phyloP scores from a whole-genome alignment of 2,888 invertebrate species.

The Chromoteleia sp. region DNA sequence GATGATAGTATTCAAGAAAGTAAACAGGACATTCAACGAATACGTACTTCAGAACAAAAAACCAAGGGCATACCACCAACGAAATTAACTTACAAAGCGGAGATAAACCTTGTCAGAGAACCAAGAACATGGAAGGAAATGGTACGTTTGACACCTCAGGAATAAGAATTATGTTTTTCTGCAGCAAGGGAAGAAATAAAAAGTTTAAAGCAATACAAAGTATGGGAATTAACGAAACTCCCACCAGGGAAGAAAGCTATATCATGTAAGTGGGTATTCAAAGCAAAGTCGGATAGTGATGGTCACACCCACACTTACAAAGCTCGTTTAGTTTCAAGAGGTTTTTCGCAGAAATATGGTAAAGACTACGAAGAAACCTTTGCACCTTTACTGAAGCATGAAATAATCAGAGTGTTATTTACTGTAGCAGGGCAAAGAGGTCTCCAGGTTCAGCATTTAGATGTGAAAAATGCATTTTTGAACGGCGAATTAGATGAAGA shows the following conservation, averaged over 20 bases:
- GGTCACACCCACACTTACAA: constrained; percentile 70
- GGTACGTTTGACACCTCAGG: constrained; percentile 15
- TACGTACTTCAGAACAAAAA: not conserved
- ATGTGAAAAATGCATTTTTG: constrained; percentile 62
- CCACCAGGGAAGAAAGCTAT: constrained; percentile 65
- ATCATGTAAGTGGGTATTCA: constrained; percentile 75
- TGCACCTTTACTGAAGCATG: constrained; percentile 73
- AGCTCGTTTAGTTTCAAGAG: constrained; percentile 73
- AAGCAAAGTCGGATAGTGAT: constrained; percentile 62
- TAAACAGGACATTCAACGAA: no score
- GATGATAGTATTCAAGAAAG: no score
- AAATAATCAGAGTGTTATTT: constrained; percentile 71
- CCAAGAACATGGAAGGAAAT: constrained; percentile 43
- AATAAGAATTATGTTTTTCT: constrained; percentile 39
- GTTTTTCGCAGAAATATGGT: constrained; percentile 73
- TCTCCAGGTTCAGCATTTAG: constrained; percentile 64
- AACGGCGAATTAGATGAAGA: constrained; percentile 61
- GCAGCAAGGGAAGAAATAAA: constrained; percentile 73
- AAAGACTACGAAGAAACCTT: constrained; percentile 74
- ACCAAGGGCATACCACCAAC: constrained; percentile 35
- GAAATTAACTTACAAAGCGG: constrained; percentile 15
- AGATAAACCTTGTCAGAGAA: constrained; percentile 28
- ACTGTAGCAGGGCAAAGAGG: constrained; percentile 59
- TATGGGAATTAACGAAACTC: constrained; percentile 70
- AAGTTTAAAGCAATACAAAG: constrained; percentile 68